A percentile compares a stretch with the other conserved stretches of the same genome.
phyloP scores from a whole-genome alignment of 2,797 vertebrate genomes.

The Cryptoprocta ferox region DNA sequence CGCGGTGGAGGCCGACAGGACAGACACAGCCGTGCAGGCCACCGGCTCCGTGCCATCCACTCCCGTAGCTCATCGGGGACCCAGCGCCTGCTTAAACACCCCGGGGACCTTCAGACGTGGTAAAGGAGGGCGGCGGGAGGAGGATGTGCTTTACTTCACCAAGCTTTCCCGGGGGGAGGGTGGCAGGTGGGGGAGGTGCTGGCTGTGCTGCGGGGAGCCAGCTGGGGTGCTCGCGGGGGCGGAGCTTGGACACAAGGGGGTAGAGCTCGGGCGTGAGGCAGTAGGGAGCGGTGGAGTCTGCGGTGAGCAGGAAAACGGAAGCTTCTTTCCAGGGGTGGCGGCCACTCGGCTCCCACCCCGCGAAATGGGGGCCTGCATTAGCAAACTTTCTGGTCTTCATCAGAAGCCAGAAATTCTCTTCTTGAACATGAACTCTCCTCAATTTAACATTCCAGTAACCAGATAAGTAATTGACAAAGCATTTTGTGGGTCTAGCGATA shows the following conservation, averaged over 20 bases:
- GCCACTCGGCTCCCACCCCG: not conserved
- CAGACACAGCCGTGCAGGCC: constrained; percentile 87
- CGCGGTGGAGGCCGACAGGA: constrained; percentile 85
- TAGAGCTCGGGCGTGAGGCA: not conserved
- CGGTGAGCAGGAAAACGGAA: not conserved
- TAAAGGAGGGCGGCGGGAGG: constrained; percentile 70
- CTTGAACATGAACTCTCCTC: not conserved
- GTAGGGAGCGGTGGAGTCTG: not conserved
- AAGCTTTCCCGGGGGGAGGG: too few species aligned
- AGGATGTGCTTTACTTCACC: not conserved
- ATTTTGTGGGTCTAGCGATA: not conserved
- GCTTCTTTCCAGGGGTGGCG: too few species aligned
- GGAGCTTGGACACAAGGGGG: not conserved
- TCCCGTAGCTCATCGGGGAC: constrained; percentile 84
- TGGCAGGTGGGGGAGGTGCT: not conserved
- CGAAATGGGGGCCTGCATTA: not conserved
- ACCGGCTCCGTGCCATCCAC: constrained; percentile 88
- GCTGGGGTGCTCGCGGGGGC: not conserved
- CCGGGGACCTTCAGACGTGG: constrained; percentile 90
- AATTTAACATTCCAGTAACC: not conserved
- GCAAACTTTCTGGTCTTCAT: not conserved
- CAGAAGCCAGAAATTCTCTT: not conserved
- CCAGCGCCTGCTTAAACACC: constrained; percentile 84
- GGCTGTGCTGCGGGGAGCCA: not conserved
- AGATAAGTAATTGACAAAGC: not conserved